phyloP scores from a whole-genome alignment of 2,113 vertebrate species.

The Xenopus laevis region DNA sequence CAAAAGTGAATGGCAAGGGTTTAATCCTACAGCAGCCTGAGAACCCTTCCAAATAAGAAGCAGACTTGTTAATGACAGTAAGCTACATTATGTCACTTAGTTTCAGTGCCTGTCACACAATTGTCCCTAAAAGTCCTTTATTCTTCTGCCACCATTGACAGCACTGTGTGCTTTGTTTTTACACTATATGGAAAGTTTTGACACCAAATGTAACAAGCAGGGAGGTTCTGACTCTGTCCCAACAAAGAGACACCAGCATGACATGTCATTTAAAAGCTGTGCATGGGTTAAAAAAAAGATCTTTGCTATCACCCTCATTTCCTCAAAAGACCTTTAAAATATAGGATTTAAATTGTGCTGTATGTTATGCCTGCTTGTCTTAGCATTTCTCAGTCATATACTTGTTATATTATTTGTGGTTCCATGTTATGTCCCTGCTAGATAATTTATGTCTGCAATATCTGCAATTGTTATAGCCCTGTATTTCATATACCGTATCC shows the following conservation, averaged over 20 bases:
- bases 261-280: neutral
- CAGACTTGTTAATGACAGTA: neutral
- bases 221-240: neutral
- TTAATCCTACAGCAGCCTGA: slow-evolving; percentile 9
- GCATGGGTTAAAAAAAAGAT: neutral
- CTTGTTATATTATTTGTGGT: too few species aligned
- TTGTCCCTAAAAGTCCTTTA: slow-evolving; percentile 16
- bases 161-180: slow-evolving; percentile 12
- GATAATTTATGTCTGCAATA: slow-evolving; percentile 35
- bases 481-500: slow-evolving; percentile 21
- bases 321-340: too few species aligned
- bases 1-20: too few species aligned
- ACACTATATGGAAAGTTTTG: slow-evolving; percentile 19
- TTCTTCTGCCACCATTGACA: slow-evolving; percentile 29
- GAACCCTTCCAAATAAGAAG: neutral
- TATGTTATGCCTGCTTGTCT: too few species aligned
- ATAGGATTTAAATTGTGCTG: too few species aligned
- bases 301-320: neutral
- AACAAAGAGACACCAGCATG: slow-evolving; percentile 10
- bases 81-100: slow-evolving; percentile 13
- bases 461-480: slow-evolving; percentile 21
- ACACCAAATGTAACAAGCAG: neutral
- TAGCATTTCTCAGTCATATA: too few species aligned
- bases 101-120: neutral
- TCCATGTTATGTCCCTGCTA: neutral